phyloP scores from a whole-genome alignment of 2,113 vertebrate species.

The Thermophis baileyi region DNA sequence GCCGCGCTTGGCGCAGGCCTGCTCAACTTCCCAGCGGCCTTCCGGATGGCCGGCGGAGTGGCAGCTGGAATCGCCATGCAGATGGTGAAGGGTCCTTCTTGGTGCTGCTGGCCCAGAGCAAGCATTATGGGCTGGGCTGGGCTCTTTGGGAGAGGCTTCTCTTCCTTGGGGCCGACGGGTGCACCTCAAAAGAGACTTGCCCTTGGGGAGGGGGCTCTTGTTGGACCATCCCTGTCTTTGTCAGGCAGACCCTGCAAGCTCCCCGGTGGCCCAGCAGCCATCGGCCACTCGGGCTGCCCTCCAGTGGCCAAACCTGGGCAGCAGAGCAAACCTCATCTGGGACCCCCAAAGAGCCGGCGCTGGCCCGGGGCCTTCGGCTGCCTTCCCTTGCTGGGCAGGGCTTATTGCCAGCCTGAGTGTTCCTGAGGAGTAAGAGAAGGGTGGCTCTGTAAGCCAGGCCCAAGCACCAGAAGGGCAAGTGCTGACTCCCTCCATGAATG shows the following conservation, averaged over 20 bases:
- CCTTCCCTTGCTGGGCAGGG: not conserved
- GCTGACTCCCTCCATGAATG: not conserved
- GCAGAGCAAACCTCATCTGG: not conserved
- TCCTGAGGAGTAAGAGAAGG: not conserved
- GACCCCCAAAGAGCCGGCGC: not conserved
- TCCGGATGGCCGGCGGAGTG: slow-evolving; percentile 87
- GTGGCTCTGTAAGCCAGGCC: not conserved
- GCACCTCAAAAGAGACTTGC: not conserved
- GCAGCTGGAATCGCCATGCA: slow-evolving; percentile 82
- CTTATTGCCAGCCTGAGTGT: not conserved
- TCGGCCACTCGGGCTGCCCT: too few relatives aligned
- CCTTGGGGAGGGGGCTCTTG: not conserved
- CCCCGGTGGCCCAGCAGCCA: too few relatives aligned
- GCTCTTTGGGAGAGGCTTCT: not conserved
- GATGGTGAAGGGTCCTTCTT: slow-evolving; percentile 74
- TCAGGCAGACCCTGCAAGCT: not conserved
- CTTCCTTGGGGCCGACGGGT: not conserved
- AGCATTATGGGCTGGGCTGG: not conserved
- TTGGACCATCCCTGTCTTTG: not conserved
- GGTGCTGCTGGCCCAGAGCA: not conserved
- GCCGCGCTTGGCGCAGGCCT: slow-evolving; percentile 92
- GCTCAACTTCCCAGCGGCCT: slow-evolving; percentile 95
- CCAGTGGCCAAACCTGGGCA: not conserved
- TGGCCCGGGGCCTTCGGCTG: not conserved
- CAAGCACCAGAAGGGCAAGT: not conserved